Evolutionary conservation across 2,113 vertebrate genomes (phyloP).

Genomic region (Rhipidura dahli): DNA sequence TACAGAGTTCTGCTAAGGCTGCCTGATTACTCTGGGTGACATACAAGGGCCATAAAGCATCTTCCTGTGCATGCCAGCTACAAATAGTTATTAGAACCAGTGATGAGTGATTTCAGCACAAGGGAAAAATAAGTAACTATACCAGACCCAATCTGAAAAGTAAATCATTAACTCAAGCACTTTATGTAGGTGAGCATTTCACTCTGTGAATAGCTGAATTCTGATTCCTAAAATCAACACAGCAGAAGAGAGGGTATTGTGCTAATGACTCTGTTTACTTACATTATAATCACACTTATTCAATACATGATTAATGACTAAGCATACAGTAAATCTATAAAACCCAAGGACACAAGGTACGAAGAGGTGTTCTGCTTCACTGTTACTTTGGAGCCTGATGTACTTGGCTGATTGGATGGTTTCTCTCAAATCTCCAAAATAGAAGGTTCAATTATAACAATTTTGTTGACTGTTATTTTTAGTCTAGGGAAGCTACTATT

Average conservation of each 20-base stretch:
- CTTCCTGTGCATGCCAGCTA: background rate
- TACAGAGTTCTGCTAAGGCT: background rate
- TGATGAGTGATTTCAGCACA: background rate
- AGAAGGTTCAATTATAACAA: background rate
- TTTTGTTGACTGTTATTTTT: background rate
- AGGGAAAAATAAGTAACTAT: background rate
- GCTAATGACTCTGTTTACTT: constrained; percentile 61
- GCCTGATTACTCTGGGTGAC: background rate
- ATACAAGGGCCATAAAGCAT: background rate
- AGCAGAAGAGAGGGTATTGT: background rate
- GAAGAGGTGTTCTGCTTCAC: background rate
- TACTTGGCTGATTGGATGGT: background rate
- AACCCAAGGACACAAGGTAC: background rate
- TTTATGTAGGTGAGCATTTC: constrained; percentile 35
- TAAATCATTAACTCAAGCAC: constrained; percentile 70
- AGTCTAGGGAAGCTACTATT: background rate
- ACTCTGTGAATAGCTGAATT: constrained; percentile 32
- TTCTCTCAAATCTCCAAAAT: background rate
- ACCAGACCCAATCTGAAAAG: background rate
- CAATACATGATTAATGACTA: constrained; percentile 56
- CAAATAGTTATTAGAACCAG: background rate
- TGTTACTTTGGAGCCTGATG: background rate
- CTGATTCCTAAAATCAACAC: constrained; percentile 62
- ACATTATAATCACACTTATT: constrained; percentile 32
- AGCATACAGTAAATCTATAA: constrained; percentile 29